Conservation (phyloP, 1,140 invertebrate species). For the Dufourea novaeangliae region DNA sequence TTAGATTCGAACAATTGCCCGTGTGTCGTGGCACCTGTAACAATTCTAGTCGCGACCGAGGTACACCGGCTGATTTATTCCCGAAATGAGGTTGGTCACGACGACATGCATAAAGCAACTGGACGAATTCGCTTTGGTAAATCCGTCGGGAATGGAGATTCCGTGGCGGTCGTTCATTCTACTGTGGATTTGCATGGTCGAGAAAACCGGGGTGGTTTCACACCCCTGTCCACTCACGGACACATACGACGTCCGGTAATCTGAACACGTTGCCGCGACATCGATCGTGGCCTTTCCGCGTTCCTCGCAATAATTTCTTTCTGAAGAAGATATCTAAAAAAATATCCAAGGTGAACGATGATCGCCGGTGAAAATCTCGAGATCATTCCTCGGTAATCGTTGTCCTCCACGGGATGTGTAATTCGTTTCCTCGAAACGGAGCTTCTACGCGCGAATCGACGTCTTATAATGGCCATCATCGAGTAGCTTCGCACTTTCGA, state of each 20-base stretch:
- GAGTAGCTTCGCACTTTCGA: no score
- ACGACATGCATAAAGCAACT: background rate
- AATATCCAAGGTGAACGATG: slow-evolving; percentile 38
- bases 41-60: background rate
- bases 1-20: slow-evolving; percentile 6
- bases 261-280: background rate
- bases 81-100: background rate
- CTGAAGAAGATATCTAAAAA: slow-evolving; percentile 10
- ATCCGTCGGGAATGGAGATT: background rate
- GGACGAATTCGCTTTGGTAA: background rate
- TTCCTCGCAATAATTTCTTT: slow-evolving; percentile 27
- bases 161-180: background rate
- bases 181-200: slow-evolving; percentile 4
- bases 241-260: background rate
- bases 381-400: slow-evolving; percentile 34
- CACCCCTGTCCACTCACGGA: background rate
- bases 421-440: slow-evolving; percentile 48
- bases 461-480: background rate
- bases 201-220: background rate
- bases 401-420: slow-evolving; percentile 55
- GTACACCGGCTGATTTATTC: background rate
- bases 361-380: slow-evolving; percentile 37
- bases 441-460: background rate
- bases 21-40: no score
- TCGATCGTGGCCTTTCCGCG: slow-evolving; percentile 30